Evolutionary conservation across 2,888 invertebrate species (phyloP).

Genomic region (Gandaritis pyraliata): DNA sequence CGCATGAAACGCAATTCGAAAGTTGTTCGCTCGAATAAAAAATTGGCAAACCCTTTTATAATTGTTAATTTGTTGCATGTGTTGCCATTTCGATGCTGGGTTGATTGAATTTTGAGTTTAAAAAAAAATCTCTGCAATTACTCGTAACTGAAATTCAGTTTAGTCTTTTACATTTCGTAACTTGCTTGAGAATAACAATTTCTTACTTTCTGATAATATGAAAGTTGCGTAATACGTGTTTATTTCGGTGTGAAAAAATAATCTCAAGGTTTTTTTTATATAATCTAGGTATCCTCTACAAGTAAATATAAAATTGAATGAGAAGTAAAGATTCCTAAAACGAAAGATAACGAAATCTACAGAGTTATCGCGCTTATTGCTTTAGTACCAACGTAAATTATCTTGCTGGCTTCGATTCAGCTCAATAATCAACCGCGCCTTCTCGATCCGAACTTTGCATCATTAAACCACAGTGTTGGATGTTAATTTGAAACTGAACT

Average conservation of each 20-base stretch:
- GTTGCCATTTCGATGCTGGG: constrained; percentile 18
- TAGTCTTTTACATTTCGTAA: too few relatives aligned
- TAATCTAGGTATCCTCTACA: too few relatives aligned
- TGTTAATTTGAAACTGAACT: constrained; percentile 25
- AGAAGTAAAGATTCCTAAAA: too few relatives aligned
- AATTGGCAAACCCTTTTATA: constrained; percentile 33
- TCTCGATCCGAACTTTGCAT: constrained; percentile 28
- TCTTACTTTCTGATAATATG: too few relatives aligned
- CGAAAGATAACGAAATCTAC: too few relatives aligned
- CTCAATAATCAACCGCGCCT: constrained; percentile 13
- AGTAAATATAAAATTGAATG: too few relatives aligned
- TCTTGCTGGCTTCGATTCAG: constrained; percentile 9
- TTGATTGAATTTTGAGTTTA: constrained; percentile 19
- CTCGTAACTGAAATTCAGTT: too few relatives aligned
- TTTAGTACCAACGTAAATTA: neutral
- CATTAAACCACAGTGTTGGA: constrained; percentile 22
- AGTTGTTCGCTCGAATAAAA: constrained; percentile 28
- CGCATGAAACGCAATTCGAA: constrained; percentile 48
- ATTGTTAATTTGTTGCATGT: constrained; percentile 34
- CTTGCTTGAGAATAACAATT: too few relatives aligned
- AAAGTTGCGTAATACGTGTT: too few relatives aligned
- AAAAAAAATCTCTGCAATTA: neutral
- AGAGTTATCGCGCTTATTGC: too few relatives aligned
- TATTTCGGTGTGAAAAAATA: too few relatives aligned
- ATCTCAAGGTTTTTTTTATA: too few relatives aligned